phyloP scores from a whole-genome alignment of 2,113 vertebrate genomes.

The Periophthalmus modestus region DNA sequence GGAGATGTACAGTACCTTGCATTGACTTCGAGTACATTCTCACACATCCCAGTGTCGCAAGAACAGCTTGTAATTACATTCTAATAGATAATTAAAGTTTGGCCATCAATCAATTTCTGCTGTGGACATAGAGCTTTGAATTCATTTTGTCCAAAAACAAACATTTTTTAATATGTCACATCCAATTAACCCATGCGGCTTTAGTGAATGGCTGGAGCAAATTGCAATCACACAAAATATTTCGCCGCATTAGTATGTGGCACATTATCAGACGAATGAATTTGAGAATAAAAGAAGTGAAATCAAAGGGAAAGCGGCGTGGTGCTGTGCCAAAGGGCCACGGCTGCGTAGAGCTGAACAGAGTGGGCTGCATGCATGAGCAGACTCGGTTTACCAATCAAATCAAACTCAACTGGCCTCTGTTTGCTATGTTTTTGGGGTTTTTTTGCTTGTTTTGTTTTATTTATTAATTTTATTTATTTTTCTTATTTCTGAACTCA shows the following conservation, averaged over 20 bases:
- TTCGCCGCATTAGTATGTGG: slow-evolving; percentile 8
- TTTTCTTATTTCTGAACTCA: too few relatives aligned
- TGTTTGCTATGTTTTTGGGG: too few relatives aligned
- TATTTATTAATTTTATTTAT: too few relatives aligned
- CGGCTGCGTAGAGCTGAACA: slow-evolving; percentile 31
- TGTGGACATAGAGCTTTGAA: slow-evolving; percentile 70
- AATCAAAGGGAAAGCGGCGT: slow-evolving; percentile 29
- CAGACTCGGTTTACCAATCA: slow-evolving; percentile 3
- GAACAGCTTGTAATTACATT: slow-evolving; percentile 81
- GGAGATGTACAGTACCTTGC: slow-evolving; percentile 11
- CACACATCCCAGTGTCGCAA: slow-evolving; percentile 51
- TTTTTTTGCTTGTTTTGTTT: too few relatives aligned
- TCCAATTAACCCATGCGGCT: slow-evolving; percentile 70
- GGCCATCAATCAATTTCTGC: slow-evolving; percentile 77
- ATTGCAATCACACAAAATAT: neutral
- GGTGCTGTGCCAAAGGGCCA: slow-evolving; percentile 35
- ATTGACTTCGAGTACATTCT: slow-evolving; percentile 62
- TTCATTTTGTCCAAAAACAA: slow-evolving; percentile 68
- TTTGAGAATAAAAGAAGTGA: slow-evolving; percentile 38
- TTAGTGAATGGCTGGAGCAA: slow-evolving; percentile 45
- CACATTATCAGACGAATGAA: slow-evolving; percentile 19
- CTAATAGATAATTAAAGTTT: slow-evolving; percentile 82
- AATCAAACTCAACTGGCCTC: neutral
- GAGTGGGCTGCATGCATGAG: slow-evolving; percentile 14
- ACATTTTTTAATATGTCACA: slow-evolving; percentile 68